phyloP scores from a whole-genome alignment of 2,113 vertebrate genomes.

The Loxodonta africana region DNA sequence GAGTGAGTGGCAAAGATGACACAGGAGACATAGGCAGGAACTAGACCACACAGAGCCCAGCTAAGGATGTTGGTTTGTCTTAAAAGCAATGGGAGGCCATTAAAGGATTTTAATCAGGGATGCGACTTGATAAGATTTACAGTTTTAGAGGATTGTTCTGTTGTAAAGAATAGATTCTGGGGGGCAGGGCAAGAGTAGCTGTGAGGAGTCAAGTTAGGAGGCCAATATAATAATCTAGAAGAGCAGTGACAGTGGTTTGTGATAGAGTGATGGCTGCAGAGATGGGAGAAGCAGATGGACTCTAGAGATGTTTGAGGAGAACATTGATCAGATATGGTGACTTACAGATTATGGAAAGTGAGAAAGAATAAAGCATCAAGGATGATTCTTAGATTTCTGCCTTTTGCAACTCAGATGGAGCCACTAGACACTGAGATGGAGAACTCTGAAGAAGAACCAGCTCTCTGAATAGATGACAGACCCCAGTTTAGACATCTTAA shows the following conservation, averaged over 20 bases:
- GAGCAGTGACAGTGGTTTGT: neutral
- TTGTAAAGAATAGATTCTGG: neutral
- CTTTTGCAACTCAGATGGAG: neutral
- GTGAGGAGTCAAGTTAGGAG: neutral
- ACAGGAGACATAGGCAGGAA: neutral
- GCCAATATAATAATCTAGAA: accelerated
- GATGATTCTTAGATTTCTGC: neutral
- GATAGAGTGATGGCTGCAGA: neutral
- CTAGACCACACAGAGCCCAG: neutral
- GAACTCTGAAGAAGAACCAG: neutral
- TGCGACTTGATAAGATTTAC: neutral
- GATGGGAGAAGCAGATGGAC: neutral
- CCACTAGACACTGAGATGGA: accelerated
- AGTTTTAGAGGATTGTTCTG: neutral
- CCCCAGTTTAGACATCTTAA: neutral
- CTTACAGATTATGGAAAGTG: neutral
- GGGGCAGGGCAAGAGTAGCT: neutral
- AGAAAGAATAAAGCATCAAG: neutral
- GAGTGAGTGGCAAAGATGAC: no score
- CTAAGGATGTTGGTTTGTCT: neutral
- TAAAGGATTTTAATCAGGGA: neutral
- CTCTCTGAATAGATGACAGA: neutral
- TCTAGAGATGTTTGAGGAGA: neutral
- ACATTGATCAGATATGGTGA: accelerated
- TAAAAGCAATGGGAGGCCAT: neutral